A percentile compares a stretch with the other conserved stretches of the same genome.
These are phyloP conservation scores for Falcunculus frontatus DNA, from an alignment of 2,113 vertebrate genomes.

Conservation along the genomic window DNA sequence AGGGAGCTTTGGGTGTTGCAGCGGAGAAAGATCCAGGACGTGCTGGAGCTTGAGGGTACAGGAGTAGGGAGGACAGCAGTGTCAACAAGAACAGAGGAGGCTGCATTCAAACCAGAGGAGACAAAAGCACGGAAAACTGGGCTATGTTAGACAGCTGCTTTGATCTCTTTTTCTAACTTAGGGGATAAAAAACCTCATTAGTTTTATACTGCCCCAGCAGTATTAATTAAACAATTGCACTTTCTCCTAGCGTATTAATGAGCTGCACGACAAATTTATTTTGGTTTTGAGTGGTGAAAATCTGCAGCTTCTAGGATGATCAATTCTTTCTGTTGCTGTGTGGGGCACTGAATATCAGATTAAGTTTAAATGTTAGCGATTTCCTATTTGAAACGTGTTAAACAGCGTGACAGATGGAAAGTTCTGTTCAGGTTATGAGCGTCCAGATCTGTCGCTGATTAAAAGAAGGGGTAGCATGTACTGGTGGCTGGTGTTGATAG, in stretches of 20 bases:
- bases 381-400: conserved; percentile 35
- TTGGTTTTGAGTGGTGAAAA: neutral
- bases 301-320: neutral
- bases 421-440: neutral
- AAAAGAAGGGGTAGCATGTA: neutral
- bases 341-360: conserved; percentile 3
- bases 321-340: neutral
- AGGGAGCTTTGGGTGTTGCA: neutral
- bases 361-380: neutral
- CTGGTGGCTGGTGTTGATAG: neutral
- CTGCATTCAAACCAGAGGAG: neutral
- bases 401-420: conserved; percentile 35
- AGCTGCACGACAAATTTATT: neutral
- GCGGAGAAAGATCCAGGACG: neutral
- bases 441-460: conserved; percentile 32
- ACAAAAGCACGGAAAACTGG: neutral
- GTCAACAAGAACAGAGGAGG: neutral
- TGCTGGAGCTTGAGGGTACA: neutral
- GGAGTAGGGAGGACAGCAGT: neutral
- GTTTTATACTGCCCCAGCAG: neutral
- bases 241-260: neutral
- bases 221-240: neutral
- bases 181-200: neutral
- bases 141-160: neutral
- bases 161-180: neutral